A percentile compares a stretch with the other conserved stretches of the same genome.
Evolutionary conservation across 1,140 invertebrate genomes (phyloP).

Genomic region (Portunus trituberculatus): DNA sequence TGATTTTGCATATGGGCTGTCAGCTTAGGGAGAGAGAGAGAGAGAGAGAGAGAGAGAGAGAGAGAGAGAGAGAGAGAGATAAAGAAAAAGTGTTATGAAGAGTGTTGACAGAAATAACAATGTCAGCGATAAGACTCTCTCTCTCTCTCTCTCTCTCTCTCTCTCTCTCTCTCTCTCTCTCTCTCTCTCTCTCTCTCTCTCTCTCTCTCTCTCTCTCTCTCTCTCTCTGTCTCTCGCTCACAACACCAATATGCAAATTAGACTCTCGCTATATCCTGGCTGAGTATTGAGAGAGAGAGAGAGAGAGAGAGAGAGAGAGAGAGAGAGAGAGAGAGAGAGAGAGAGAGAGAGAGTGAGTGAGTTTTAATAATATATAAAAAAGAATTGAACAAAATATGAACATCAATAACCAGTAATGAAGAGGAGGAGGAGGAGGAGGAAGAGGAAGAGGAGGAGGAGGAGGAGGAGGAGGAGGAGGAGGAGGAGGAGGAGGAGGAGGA

Average conservation of each 20-base stretch:
- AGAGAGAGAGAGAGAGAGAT: too few relatives aligned
- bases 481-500: too few relatives aligned
- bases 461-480: too few relatives aligned
- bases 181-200: slow-evolving; percentile 4
- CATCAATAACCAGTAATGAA: neutral
- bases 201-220: slow-evolving; percentile 21
- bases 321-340: slow-evolving; percentile 40
- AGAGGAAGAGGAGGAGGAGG: neutral
- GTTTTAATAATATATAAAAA: too few relatives aligned
- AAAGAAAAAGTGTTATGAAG: too few relatives aligned
- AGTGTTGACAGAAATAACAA: too few relatives aligned
- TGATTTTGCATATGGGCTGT: neutral
- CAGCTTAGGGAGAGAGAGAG: too few relatives aligned
- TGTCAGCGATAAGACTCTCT: neutral
- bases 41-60: too few relatives aligned
- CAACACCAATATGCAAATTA: neutral
- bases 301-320: neutral
- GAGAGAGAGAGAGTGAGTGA: neutral
- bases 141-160: neutral
- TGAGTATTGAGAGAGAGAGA: neutral
- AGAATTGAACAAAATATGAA: too few relatives aligned
- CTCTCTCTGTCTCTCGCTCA: neutral
- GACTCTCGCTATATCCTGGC: too few relatives aligned
- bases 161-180: too few relatives aligned
- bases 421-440: too few relatives aligned